These are phyloP conservation scores for Steinernema scapterisci DNA, from an alignment of 2,888 invertebrate species.

Conservation along the genomic window DNA sequence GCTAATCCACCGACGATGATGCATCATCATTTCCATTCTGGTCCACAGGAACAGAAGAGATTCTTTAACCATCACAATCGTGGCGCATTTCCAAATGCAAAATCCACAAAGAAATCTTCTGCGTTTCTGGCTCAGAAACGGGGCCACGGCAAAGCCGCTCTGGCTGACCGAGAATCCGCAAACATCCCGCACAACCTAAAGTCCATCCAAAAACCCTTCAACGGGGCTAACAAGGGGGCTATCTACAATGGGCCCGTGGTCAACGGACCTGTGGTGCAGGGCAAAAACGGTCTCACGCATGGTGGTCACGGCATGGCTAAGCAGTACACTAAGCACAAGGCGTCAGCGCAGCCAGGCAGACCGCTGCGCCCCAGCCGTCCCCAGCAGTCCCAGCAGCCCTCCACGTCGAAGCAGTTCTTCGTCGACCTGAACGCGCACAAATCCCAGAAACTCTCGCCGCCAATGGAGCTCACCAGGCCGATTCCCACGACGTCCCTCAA, in stretches of 20 bases:
- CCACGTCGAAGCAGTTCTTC: background rate
- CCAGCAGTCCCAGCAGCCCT: too few relatives aligned
- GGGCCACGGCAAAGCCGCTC: background rate
- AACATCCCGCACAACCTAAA: background rate
- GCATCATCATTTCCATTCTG: too few relatives aligned
- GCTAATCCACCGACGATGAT: too few relatives aligned
- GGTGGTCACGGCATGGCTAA: background rate
- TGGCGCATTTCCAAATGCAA: background rate
- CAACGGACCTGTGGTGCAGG: background rate
- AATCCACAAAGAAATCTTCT: background rate
- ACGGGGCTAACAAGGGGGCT: background rate
- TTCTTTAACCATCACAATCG: background rate
- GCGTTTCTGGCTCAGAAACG: too few relatives aligned
- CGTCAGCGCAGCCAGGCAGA: background rate
- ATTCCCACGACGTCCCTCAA: background rate
- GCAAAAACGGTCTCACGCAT: too few relatives aligned
- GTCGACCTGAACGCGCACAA: background rate
- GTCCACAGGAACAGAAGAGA: background rate
- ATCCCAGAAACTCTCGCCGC: background rate
- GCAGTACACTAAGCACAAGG: background rate
- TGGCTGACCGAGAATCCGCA: background rate
- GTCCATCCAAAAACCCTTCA: conserved; percentile 4
- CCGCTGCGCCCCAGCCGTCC: background rate
- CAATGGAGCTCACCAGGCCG: background rate
- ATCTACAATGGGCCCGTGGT: conserved; percentile 1